Base-by-base conservation (phyloP, 2,113 vertebrate species). In the Hepsetus odoe region DNA sequence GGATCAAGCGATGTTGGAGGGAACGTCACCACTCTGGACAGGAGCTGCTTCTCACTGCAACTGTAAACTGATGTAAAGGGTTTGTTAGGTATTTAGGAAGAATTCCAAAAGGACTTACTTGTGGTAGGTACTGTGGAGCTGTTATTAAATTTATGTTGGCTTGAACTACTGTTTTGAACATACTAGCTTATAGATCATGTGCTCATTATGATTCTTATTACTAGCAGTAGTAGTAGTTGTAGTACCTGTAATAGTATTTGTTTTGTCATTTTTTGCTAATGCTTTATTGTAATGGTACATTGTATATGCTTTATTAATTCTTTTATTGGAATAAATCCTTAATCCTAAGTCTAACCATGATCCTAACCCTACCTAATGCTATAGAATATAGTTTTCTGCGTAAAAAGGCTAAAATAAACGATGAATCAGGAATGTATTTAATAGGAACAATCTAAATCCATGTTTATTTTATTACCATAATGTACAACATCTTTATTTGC, bases 81-180 rank as follows among this genome's bases (percentile, higher is more conserved):
- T 62, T 61, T 55, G n/a, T 26, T 26, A 49, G 14, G 76, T 16
- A 70, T 49, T 35, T 77, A 35, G 40, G 30, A 61, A 20, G 5
- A 20, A 70, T 16, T 32, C 28, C 53, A 26, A 40, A 16, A 51
- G 40, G 32, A 51, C 66, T 32, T 69, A 42, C 3, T 28, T n/a
- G 42, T 44, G 55, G 35, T 56, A 71, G 67, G 58, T 8, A 72
- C 53, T 53, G 56, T 64, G 30, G n/a, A 62, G 74, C 33, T 68
- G 22, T 42, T 22, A 10, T 66, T 32, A 13, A 13, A 51, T 66
- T 20, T 53, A 40, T 13, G 13, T 18, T 46, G 42, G 24, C 16
- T 14, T 55, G 18, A 5, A 46, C 44, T 53, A 14, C 11, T 33
- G 28, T 30, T 12, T 33, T 51, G 0, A 59, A 59, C n/a, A 16